phyloP scores from a whole-genome alignment of 2,888 invertebrate genomes.

The Punctoribates punctum region DNA sequence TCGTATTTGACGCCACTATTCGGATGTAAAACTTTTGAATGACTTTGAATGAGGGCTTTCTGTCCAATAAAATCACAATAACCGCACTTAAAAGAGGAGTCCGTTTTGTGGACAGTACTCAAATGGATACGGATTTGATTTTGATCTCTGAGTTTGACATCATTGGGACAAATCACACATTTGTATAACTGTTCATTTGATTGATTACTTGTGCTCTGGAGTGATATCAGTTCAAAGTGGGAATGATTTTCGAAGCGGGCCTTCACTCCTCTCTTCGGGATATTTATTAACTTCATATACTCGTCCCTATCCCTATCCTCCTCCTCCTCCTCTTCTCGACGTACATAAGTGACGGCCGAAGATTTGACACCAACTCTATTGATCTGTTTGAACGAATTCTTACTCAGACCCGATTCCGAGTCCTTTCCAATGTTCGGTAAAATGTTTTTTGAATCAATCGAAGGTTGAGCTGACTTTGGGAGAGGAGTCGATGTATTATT shows the following conservation, averaged over 20 bases:
- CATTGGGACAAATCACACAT: not conserved
- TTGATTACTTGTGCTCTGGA: not conserved
- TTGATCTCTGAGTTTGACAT: not conserved
- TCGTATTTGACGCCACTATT: not conserved
- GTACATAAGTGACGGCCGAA: not conserved
- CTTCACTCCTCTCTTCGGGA: not conserved
- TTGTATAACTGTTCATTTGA: not conserved
- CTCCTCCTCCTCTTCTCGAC: not conserved
- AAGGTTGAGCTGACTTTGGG: too few relatives aligned
- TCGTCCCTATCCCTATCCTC: not conserved
- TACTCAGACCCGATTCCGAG: not conserved
- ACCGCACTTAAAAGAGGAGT: conserved; percentile 8
- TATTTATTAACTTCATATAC: not conserved
- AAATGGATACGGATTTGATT: not conserved
- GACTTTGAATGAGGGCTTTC: not conserved
- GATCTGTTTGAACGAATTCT: not conserved
- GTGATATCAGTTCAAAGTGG: not conserved
- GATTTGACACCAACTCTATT: not conserved
- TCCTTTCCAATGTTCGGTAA: not conserved
- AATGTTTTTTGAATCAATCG: not conserved
- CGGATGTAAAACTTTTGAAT: not conserved
- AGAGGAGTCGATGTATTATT: not conserved
- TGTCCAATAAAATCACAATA: conserved; percentile 1
- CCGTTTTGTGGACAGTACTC: conserved; percentile 4
- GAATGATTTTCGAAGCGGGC: not conserved